A percentile compares a stretch with the other conserved stretches of the same genome.
Conservation (phyloP, 2,888 invertebrate species). For the Sipha maydis region DNA sequence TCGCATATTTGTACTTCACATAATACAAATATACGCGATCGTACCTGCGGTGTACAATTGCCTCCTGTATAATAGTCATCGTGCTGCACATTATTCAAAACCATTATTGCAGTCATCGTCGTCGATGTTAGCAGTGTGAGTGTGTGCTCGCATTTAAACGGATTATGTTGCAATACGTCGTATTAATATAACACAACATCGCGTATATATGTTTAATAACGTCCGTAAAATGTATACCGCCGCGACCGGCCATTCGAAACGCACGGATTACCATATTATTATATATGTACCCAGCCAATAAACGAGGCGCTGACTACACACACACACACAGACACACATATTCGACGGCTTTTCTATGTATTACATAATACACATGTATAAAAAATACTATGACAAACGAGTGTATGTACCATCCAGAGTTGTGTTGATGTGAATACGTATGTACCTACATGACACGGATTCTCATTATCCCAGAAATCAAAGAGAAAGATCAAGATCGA, state of each 20-base stretch:
- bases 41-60: neutral
- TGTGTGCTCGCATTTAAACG: neutral
- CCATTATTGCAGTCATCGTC: neutral
- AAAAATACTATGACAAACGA: neutral
- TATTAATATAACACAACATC: neutral
- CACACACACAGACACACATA: neutral
- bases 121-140: neutral
- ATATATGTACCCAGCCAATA: neutral
- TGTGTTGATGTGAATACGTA: neutral
- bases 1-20: neutral
- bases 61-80: too few relatives aligned
- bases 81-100: neutral
- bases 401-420: neutral
- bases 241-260: neutral
- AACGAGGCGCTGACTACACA: neutral
- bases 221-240: neutral
- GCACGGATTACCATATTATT: neutral
- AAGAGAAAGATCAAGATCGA: neutral
- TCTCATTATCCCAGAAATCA: neutral
- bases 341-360: neutral
- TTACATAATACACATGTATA: neutral
- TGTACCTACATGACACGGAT: neutral
- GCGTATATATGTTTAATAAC: neutral
- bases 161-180: neutral
- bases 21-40: neutral